Evolutionary conservation across 1,140 invertebrate genomes (phyloP).

Genomic region (honey bee (Apis mellifera)): DNA sequence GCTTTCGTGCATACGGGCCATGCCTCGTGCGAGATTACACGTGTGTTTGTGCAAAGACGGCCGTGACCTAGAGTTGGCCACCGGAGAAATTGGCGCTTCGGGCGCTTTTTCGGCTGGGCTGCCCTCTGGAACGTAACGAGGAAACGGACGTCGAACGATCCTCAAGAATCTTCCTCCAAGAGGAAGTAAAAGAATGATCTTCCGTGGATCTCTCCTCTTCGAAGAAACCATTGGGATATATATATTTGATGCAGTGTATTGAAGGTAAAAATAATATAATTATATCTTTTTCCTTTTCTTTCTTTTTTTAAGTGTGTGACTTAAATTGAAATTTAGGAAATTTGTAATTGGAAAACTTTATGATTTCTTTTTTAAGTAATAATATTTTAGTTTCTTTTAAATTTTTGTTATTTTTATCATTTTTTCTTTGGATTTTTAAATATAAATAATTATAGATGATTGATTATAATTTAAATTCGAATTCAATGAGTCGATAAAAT

Average conservation of each 20-base stretch:
- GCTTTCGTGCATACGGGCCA: slow-evolving; percentile 10
- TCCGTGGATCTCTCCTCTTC: too few species aligned
- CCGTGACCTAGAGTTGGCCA: slow-evolving; percentile 60
- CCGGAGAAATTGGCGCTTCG: slow-evolving; percentile 67
- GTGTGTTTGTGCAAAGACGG: slow-evolving; percentile 7
- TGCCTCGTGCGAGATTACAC: not conserved
- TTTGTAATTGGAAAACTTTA: not conserved
- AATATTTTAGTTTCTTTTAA: too few species aligned
- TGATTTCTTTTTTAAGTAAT: too few species aligned
- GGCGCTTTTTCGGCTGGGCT: not conserved
- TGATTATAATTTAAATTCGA: too few species aligned
- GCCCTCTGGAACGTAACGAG: slow-evolving; percentile 3
- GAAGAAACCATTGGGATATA: not conserved
- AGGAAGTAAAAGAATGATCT: not conserved
- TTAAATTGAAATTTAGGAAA: too few species aligned
- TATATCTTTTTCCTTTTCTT: too few species aligned
- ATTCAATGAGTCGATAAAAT: too few species aligned
- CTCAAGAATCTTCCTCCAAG: not conserved
- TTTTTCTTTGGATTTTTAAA: too few species aligned
- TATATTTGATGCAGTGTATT: too few species aligned
- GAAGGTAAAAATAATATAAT: too few species aligned
- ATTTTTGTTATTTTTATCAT: too few species aligned
- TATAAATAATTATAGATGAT: too few species aligned
- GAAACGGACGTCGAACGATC: not conserved
- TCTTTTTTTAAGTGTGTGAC: not conserved